Evolutionary conservation across 2,797 vertebrate species (phyloP).

Genomic region (Sarcophilus harrisii): DNA sequence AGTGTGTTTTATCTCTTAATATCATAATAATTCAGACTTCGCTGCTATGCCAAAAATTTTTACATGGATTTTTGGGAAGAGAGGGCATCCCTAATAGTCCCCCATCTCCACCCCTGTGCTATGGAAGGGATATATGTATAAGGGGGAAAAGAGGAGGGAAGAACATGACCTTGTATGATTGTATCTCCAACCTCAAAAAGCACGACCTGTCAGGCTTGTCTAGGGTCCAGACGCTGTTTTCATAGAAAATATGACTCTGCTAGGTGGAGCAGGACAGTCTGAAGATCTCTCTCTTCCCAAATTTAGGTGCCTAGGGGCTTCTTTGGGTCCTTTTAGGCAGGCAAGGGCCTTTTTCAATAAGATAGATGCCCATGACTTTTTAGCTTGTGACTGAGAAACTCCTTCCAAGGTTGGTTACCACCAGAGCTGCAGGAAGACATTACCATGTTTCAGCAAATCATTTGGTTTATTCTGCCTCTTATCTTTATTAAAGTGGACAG

Average conservation of each 20-base stretch:
- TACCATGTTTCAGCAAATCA: constrained; percentile 49
- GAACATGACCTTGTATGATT: background rate
- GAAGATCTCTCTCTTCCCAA: background rate
- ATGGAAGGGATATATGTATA: background rate
- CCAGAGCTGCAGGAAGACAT: constrained; percentile 30
- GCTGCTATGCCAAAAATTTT: background rate
- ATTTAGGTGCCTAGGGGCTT: background rate
- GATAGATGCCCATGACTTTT: background rate
- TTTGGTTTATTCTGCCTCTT: constrained; percentile 6
- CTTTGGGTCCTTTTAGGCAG: background rate
- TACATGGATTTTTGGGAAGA: background rate
- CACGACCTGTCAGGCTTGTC: background rate
- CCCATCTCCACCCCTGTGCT: background rate
- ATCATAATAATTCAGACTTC: background rate
- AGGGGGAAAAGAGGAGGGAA: background rate
- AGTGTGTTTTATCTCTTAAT: background rate
- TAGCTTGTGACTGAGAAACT: background rate
- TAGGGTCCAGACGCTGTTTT: background rate
- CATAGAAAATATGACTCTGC: background rate
- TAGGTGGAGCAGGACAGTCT: background rate
- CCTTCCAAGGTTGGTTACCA: background rate
- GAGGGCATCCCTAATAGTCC: background rate
- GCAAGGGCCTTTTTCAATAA: background rate
- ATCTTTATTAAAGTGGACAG: background rate
- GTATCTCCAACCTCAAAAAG: background rate